Evolutionary conservation across 2,113 vertebrate species (phyloP).

Genomic region (Protobothrops mucrosquamatus): DNA sequence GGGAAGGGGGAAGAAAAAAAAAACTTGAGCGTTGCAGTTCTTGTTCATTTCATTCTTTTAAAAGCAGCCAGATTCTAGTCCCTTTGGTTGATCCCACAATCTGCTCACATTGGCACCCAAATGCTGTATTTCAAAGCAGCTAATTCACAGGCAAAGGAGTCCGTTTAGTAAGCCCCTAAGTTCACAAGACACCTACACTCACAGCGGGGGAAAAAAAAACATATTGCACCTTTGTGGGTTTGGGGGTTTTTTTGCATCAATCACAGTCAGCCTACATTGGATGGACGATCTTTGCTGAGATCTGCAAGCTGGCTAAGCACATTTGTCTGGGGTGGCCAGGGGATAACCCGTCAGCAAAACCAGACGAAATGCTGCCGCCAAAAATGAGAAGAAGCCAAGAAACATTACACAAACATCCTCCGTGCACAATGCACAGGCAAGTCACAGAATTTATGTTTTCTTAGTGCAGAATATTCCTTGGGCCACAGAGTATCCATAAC

Average conservation of each 20-base stretch:
- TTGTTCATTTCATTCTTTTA: background rate
- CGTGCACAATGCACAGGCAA: background rate
- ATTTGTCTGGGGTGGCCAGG: background rate
- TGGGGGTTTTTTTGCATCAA: background rate
- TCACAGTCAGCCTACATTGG: background rate
- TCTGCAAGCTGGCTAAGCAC: background rate
- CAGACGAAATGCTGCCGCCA: background rate
- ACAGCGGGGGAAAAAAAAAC: background rate
- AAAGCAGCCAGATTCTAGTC: background rate
- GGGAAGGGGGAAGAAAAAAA: accelerated
- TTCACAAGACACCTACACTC: background rate
- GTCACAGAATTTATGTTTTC: background rate
- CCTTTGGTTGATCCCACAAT: background rate
- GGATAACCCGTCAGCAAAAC: background rate
- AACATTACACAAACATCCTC: background rate
- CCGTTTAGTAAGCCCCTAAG: background rate
- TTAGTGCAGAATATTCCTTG: background rate
- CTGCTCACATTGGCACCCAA: background rate
- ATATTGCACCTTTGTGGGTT: background rate
- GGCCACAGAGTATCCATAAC: background rate
- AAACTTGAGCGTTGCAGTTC: background rate
- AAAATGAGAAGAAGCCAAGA: background rate
- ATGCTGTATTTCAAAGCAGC: background rate
- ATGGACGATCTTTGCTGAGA: background rate
- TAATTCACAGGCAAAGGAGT: background rate